Base-by-base conservation (phyloP, 92 coral and sea anemone species). In the Heliopora coerulea region DNA sequence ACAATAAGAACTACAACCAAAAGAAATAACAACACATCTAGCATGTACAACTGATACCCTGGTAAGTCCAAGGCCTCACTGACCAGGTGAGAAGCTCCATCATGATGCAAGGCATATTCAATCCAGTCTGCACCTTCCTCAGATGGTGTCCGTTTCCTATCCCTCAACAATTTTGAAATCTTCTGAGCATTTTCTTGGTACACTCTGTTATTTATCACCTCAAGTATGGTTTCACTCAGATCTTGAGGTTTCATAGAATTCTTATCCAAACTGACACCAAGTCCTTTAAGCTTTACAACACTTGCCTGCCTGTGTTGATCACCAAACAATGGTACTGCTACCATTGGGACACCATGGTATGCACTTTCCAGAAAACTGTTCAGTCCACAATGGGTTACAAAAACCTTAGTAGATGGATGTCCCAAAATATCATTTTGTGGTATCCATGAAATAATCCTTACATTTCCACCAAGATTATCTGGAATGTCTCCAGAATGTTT, bases 121-220 rank as follows among this genome's bases (percentile, higher is more conserved):
- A 91, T 52, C 97, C 97, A 91, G 48, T 91, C 88, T 35, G 91
- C 89, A 15, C 89, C 91, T 66, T 91, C 89, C 37, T 83, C 74
- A 0, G 87, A 68, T 31, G 97, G 97, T 23, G 86, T 68, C 7
- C 69, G 72, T 24, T 81, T 79, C 70, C 88, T 80, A 58, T 75
- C 83, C 33, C 68, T 82, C 24, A 89, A 76, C 59, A 75, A 41
- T 65, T 59, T 67, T 12, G 96, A 83, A 37, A 83, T 32, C 25
- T 28, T 78, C 17, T 35, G 15, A 20, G 78, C 86, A 74, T 81
- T 91, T 20, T 86, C 81, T 31, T 39, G 20, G 60, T 77, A 89
- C 3, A 21, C 50, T 2, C 59, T 39, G 41, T 86, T 80, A 27
- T 15, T 48, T 40, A 89, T 68, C 42, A 87, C 87, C 56, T 81